Conservation (phyloP, 1,140 invertebrate species). For the Cydia amplana region DNA sequence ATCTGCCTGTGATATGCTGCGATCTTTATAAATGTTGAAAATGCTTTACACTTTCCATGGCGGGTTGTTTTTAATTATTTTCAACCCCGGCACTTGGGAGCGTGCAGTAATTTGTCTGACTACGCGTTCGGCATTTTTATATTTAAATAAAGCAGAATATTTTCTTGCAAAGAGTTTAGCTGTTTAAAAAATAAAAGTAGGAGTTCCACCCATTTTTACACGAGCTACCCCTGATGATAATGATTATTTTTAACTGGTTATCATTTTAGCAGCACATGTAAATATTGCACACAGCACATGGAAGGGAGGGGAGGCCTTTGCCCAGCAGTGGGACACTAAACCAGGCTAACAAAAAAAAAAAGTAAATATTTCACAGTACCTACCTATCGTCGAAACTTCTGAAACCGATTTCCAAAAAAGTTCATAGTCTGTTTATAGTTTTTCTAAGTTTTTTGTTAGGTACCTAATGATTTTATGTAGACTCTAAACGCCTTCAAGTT, state of each 20-base stretch:
- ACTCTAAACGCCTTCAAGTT: too few species aligned
- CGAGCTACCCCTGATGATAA: neutral
- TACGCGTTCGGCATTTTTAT: neutral
- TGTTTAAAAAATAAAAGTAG: neutral
- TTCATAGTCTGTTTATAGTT: too few species aligned
- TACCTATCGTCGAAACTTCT: too few species aligned
- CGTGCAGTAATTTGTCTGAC: constrained; percentile 10
- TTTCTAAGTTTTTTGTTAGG: too few species aligned
- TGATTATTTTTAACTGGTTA: neutral
- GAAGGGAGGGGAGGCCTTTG: too few species aligned
- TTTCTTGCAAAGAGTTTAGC: neutral
- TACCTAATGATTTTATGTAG: too few species aligned
- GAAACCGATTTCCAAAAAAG: too few species aligned
- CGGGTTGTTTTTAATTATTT: constrained; percentile 30
- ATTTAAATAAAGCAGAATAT: neutral
- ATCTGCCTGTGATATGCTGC: neutral
- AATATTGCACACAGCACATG: too few species aligned
- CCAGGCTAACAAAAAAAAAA: too few species aligned
- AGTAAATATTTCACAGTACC: too few species aligned
- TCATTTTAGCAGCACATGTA: too few species aligned
- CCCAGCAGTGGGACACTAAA: too few species aligned
- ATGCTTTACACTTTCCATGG: constrained; percentile 5
- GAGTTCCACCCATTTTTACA: neutral
- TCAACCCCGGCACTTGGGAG: constrained; percentile 21
- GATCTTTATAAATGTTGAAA: neutral